A percentile compares a stretch with the other conserved stretches of the same genome.
Evolutionary conservation across 2,888 invertebrate species (phyloP).

Genomic region (Gasteruption jaculator): DNA sequence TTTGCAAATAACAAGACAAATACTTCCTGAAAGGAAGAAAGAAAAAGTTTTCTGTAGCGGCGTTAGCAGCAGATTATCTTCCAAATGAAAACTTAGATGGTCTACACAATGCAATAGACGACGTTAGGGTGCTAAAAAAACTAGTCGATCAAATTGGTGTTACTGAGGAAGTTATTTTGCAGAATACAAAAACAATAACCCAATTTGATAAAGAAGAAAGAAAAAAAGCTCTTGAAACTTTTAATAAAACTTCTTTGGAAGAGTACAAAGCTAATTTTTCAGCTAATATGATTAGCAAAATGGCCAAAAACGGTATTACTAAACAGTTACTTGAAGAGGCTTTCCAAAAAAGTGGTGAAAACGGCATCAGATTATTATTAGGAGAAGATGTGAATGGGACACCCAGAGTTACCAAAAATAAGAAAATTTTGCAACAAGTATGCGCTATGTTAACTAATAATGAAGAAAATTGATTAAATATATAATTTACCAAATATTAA

Average conservation of each 20-base stretch:
- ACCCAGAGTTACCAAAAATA: constrained; percentile 8
- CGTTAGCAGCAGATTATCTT: background rate
- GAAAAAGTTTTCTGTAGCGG: constrained; percentile 2
- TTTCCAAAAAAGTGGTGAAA: background rate
- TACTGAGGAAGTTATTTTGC: background rate
- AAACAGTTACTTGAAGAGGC: constrained; percentile 4
- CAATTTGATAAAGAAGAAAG: constrained; percentile 8
- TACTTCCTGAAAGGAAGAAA: constrained; percentile 6
- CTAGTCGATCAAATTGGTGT: constrained; percentile 3
- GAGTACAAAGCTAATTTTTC: constrained; percentile 8
- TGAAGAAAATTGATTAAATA: too few relatives aligned
- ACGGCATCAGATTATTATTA: constrained; percentile 1
- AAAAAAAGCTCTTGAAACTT: constrained; percentile 5
- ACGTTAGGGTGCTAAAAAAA: background rate
- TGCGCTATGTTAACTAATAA: constrained; percentile 1
- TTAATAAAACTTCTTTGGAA: constrained; percentile 11
- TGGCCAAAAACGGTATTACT: constrained; percentile 8
- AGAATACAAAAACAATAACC: constrained; percentile 4
- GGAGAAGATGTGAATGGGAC: constrained; percentile 3
- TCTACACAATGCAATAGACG: constrained; percentile 7
- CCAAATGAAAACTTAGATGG: background rate
- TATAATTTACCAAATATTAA: too few relatives aligned
- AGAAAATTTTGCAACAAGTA: constrained; percentile 2
- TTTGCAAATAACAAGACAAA: background rate
- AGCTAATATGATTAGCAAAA: constrained; percentile 11